These are phyloP conservation scores for Antigone vipio DNA, from an alignment of 2,113 vertebrate genomes.

Conservation along the genomic window DNA sequence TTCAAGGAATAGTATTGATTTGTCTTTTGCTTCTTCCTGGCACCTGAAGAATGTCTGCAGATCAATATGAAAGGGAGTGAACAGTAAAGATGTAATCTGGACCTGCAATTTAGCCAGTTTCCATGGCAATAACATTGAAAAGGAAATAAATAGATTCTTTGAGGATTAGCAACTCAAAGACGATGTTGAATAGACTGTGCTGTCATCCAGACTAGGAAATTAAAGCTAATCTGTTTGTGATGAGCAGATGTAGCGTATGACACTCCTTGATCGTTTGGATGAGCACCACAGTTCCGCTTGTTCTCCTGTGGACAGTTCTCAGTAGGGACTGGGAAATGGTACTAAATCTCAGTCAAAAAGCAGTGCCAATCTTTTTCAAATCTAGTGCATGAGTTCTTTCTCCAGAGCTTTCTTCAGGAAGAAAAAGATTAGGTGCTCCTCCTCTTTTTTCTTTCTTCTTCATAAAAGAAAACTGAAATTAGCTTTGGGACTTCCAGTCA, in stretches of 20 bases:
- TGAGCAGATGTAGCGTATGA: background rate
- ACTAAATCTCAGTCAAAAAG: background rate
- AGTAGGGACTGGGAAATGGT: background rate
- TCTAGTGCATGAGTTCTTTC: background rate
- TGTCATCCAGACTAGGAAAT: background rate
- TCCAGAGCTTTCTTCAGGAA: background rate
- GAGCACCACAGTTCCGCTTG: background rate
- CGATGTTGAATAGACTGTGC: background rate
- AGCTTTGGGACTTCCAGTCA: background rate
- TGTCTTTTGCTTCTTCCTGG: background rate
- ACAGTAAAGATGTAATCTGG: background rate
- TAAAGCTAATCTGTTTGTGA: background rate
- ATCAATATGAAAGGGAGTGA: background rate
- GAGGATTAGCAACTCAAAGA: background rate
- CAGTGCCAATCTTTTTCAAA: background rate
- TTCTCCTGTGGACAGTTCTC: background rate
- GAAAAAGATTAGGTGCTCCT: background rate
- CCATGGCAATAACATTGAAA: background rate
- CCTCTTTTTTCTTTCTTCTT: background rate
- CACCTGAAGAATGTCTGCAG: background rate
- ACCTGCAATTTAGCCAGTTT: slow-evolving; percentile 4
- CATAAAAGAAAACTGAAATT: background rate
- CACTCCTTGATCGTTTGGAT: background rate
- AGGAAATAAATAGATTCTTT: background rate
- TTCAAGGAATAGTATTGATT: background rate